A percentile compares a stretch with the other conserved stretches of the same genome.
These are phyloP conservation scores for Pseudococcus longispinus DNA, from an alignment of 2,888 invertebrate genomes.

Conservation along the genomic window DNA sequence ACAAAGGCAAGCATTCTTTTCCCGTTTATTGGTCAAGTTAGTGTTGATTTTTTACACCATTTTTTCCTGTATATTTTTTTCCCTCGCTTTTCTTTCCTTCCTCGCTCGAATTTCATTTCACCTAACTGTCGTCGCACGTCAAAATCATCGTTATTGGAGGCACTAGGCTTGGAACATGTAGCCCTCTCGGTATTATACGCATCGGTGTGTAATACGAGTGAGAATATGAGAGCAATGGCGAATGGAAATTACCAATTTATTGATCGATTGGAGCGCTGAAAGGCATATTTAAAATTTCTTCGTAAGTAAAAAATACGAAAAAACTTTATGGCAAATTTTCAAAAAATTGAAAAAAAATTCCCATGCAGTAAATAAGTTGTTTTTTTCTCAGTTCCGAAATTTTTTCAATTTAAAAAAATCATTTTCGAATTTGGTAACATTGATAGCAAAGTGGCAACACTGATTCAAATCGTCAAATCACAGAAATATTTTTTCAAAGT, in stretches of 20 bases:
- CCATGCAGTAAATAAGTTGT: too few relatives aligned
- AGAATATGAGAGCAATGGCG: background rate
- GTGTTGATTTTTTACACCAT: conserved; percentile 32
- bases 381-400: too few relatives aligned
- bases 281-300: too few relatives aligned
- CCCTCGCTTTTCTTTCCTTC: background rate
- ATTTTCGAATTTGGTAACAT: too few relatives aligned
- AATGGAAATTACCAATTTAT: background rate
- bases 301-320: too few relatives aligned
- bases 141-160: background rate
- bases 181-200: background rate
- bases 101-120: background rate
- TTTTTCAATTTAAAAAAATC: too few relatives aligned
- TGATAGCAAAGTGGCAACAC: too few relatives aligned
- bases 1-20: conserved; percentile 37
- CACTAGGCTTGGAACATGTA: background rate
- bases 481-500: too few relatives aligned
- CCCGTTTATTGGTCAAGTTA: conserved; percentile 40
- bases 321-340: too few relatives aligned
- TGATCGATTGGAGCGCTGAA: too few relatives aligned
- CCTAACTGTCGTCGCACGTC: background rate
- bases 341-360: too few relatives aligned
- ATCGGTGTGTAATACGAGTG: background rate
- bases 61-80: conserved; percentile 19
- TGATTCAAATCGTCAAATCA: too few relatives aligned